Conservation (phyloP, 2,888 invertebrate species). For the Coronaproctus castanopsis region DNA sequence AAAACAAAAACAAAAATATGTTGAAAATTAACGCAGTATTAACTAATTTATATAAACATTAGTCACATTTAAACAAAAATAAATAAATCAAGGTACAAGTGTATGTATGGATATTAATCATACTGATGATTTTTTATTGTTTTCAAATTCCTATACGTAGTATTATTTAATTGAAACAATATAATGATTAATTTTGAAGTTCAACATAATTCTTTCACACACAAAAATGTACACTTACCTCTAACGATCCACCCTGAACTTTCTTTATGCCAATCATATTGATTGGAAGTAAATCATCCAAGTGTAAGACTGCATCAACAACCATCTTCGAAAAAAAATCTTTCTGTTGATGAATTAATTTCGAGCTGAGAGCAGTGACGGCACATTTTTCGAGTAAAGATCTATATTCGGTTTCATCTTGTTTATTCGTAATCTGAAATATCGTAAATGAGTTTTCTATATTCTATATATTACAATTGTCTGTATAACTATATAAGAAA, state of each 20-base stretch:
- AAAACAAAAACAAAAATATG: conserved; percentile 1
- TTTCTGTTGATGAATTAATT: conserved; percentile 87
- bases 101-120: no score
- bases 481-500: no score
- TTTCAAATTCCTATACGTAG: no score
- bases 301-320: conserved; percentile 80
- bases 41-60: no score
- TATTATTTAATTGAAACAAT: no score
- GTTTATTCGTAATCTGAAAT: conserved; percentile 38
- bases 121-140: no score
- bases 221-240: no score
- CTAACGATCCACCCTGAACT: conserved; percentile 40
- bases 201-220: no score
- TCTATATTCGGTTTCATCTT: conserved; percentile 36
- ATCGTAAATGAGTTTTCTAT: not conserved
- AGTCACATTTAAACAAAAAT: no score
- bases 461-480: not conserved
- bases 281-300: conserved; percentile 77
- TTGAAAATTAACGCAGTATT: no score
- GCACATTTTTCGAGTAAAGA: conserved; percentile 70
- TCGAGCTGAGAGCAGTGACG: conserved; percentile 88
- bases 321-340: conserved; percentile 93
- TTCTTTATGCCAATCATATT: conserved; percentile 99
- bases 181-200: no score
- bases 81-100: no score